Evolutionary conservation across 2,888 invertebrate species (phyloP), one percentile per base, ranked within the genome.

Genomic region (Leucoma salicis): DNA sequence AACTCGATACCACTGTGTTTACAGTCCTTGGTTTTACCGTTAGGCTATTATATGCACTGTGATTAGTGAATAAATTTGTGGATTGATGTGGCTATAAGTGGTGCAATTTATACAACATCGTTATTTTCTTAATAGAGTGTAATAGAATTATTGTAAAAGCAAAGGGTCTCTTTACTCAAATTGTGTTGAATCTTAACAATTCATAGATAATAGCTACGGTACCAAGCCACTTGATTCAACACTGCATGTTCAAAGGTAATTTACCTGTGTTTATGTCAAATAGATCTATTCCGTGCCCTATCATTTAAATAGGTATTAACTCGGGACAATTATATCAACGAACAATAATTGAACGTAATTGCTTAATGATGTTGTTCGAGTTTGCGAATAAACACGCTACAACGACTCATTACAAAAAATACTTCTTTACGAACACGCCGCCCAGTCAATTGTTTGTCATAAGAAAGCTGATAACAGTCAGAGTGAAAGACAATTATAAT

Each of bases 271-370:
- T 76, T 68, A 70, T 57, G 53, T 55, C 50, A 66, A 74, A 60
- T 64, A 66, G 67, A 68, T 65, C 63, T 63, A 77, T 72, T 70
- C 53, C 49, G 42, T 63, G 63, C 63, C 45, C 66, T 66, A 59
- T 70, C 60, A 68, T 75, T 74, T 70, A 57, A 51, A 53, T 49
- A 52, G 27, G 21, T 54, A 61, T 21, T 57, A 62, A 67, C 63
- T 53, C 46, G 33, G 31, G 50, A 67, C 74, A 82, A 82, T 81
- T 78, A 82, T 67, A 71, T 57, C 63, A 55, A 71, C 66, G 57
- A 71, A 14, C 66, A 74, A 74, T 74, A 78, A 79, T 80, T 74
- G 57, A 53, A 71, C 60, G 53, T 82, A 85, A 88, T 85, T 82
- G 80, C 75, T 80, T 80, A 80, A 84, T 87, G 64, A 69, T 61